Evolutionary conservation across 2,888 invertebrate genomes (phyloP).

Genomic region (Drosophila siamana): DNA sequence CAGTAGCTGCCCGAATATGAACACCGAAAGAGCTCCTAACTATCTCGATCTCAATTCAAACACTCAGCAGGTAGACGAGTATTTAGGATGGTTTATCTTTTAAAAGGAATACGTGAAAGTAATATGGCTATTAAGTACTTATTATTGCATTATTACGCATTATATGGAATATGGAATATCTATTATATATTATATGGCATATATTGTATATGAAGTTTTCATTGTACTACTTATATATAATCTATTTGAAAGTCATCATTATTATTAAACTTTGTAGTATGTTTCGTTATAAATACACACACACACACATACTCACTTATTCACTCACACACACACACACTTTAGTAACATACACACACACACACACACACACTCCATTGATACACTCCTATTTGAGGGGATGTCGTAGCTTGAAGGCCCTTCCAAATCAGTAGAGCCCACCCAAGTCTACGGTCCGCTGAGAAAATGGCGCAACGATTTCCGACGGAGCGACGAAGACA

Average conservation of each 20-base stretch:
- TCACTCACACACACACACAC: constrained; percentile 35
- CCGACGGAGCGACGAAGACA: constrained; percentile 28
- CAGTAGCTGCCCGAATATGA: constrained; percentile 36
- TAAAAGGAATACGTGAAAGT: constrained; percentile 19
- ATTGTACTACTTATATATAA: constrained; percentile 77
- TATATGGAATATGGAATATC: constrained; percentile 71
- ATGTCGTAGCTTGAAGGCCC: constrained; percentile 17
- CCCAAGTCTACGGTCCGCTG: constrained; percentile 21
- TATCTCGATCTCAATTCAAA: constrained; percentile 20
- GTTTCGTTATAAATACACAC: constrained; percentile 68
- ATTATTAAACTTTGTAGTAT: constrained; percentile 76
- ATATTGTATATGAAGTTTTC: constrained; percentile 79
- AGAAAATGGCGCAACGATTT: constrained; percentile 17
- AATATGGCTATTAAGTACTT: constrained; percentile 59
- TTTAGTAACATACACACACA: constrained; percentile 42
- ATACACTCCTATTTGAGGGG: constrained; percentile 34
- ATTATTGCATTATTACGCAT: constrained; percentile 61
- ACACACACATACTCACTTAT: constrained; percentile 27
- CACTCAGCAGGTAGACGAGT: constrained; percentile 30
- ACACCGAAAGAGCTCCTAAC: constrained; percentile 29
- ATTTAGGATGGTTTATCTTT: constrained; percentile 55
- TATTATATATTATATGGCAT: constrained; percentile 74
- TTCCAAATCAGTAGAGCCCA: constrained; percentile 21
- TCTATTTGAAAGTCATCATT: constrained; percentile 71
- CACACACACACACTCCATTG: constrained; percentile 28